phyloP scores from a whole-genome alignment of 2,113 vertebrate species.

The Raja brachyura region DNA sequence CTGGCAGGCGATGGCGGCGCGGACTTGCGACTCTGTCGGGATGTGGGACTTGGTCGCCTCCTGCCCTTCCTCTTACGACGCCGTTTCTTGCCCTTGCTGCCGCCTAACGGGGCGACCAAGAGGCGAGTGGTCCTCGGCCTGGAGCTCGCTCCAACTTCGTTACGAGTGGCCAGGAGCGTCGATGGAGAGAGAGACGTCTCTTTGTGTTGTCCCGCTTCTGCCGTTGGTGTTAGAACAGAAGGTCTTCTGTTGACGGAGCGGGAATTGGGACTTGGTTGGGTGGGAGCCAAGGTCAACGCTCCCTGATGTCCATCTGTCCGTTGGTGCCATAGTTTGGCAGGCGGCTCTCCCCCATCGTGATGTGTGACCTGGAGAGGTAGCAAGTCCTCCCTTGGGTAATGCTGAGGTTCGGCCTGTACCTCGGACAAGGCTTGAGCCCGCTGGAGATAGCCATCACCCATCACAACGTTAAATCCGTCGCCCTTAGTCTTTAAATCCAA shows the following conservation, averaged over 20 bases:
- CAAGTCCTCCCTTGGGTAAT: background rate
- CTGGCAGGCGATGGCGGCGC: background rate
- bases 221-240: background rate
- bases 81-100: background rate
- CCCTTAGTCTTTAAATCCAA: slow-evolving; percentile 48
- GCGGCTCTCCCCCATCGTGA: background rate
- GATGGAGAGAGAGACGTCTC: background rate
- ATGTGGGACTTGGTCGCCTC: background rate
- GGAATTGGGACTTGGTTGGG: background rate
- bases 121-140: background rate
- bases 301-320: background rate
- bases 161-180: no score
- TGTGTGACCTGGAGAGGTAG: background rate
- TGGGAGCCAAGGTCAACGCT: background rate
- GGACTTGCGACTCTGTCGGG: background rate
- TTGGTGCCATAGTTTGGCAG: no score
- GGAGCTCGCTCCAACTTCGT: no score
- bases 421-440: background rate
- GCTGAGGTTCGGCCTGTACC: background rate
- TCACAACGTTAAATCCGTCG: slow-evolving; percentile 55
- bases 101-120: no score
- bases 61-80: background rate
- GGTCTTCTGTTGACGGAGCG: no score
- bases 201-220: background rate
- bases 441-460: slow-evolving; percentile 43